Conservation (phyloP, 2,797 vertebrate species). For the Orestias chungarensis region DNA sequence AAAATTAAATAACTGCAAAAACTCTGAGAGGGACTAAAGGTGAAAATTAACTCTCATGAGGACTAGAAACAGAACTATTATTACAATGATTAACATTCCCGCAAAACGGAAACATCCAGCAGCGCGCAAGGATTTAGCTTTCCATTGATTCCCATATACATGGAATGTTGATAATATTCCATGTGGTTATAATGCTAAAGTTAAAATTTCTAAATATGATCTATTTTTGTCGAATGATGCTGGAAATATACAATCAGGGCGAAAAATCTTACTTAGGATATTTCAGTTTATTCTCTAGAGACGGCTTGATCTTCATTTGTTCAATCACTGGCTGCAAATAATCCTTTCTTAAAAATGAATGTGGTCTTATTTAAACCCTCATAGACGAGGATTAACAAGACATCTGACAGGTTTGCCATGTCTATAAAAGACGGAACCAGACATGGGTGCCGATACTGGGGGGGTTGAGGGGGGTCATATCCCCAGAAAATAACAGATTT, state of each 20-base stretch:
- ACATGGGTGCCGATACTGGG: no score
- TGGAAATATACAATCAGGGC: not conserved
- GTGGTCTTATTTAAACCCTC: not conserved
- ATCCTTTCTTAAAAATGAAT: not conserved
- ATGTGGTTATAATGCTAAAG: constrained; percentile 4
- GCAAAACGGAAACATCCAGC: constrained; percentile 48
- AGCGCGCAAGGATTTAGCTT: constrained; percentile 7
- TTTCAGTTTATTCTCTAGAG: constrained; percentile 17
- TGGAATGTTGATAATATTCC: constrained; percentile 43
- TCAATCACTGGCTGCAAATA: not conserved
- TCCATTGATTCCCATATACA: constrained; percentile 34
- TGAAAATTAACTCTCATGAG: not conserved
- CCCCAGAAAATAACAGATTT: no score
- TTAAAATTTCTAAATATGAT: not conserved
- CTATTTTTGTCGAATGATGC: constrained; percentile 13
- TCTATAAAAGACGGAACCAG: not conserved
- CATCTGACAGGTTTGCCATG: not conserved
- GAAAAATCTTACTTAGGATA: not conserved
- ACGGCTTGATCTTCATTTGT: not conserved
- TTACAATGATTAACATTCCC: constrained; percentile 41
- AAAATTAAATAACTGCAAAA: constrained; percentile 2
- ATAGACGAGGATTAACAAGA: not conserved
- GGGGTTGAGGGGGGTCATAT: no score
- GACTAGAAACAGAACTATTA: not conserved
- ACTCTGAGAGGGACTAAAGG: not conserved